Evolutionary conservation across 1,140 invertebrate genomes (phyloP).

Genomic region (Polypedilum pembai): DNA sequence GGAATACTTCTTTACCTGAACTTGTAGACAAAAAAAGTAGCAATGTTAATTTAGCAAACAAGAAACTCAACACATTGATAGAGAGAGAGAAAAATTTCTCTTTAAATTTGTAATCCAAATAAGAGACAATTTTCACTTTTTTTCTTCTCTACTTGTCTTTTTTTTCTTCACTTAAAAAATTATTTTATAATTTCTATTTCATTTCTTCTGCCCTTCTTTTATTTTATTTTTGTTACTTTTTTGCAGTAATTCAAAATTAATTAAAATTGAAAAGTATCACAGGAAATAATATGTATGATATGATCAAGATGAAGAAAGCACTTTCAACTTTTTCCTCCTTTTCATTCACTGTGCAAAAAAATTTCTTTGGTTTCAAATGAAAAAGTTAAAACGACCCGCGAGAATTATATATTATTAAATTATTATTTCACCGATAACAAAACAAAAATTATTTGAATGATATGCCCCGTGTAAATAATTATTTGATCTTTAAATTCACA

Average conservation of each 20-base stretch:
- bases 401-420: not conserved
- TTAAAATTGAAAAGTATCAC: conserved; percentile 23
- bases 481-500: not conserved
- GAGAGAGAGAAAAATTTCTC: not conserved
- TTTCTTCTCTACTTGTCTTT: not conserved
- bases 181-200: not conserved
- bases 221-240: not conserved
- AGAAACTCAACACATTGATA: not conserved
- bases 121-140: conserved; percentile 27
- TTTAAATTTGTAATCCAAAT: conserved; percentile 23
- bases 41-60: conserved; percentile 1
- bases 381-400: not conserved
- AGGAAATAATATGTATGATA: not conserved
- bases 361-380: not conserved
- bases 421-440: not conserved
- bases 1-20: not conserved
- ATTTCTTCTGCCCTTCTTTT: not conserved
- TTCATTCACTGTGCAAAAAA: not conserved
- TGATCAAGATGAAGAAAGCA: not conserved
- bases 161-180: not conserved
- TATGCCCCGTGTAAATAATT: not conserved
- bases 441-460: not conserved
- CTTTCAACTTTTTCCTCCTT: not conserved
- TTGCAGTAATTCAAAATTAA: not conserved
- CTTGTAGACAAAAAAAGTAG: not conserved